Evolutionary conservation across 2,888 invertebrate genomes (phyloP), one percentile per base, ranked within the genome.

Genomic region (Deladenus siricidicola): DNA sequence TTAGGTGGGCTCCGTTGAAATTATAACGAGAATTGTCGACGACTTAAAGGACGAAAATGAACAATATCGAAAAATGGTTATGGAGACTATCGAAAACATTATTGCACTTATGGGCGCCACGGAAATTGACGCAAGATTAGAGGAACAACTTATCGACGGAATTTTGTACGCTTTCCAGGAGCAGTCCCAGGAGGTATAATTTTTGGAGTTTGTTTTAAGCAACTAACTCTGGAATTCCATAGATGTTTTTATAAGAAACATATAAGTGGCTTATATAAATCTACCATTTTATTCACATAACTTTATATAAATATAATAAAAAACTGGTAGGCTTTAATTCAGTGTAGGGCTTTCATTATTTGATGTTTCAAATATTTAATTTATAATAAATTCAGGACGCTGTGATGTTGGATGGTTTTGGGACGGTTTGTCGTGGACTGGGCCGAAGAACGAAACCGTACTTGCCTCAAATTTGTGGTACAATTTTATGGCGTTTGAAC

Each of bases 1-100:
- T 56, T 45, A 98, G 67, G 69, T 69, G 19, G 98, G 98, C n/a
- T 90, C 94, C 3, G 92, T 94, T 0, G 98, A 98, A 84, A 99
- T 99, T 66, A 91, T 99, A 63, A 92, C 73, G 80, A 85, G 96
- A 66, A 90, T 99, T 49, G 98, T 99, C 0, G 98, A 99, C 76
- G 98, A 99, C 82, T 83, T 99, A 60, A 99, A 99, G 82, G 98
- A 99, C 80, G 98, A 98, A 81, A 94, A 96, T 80, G 98, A 99
- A 81, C 93, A 94, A 79, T 99, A 98, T 81, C 85, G 98, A 64
- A 99, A 99, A 83, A 99, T 99, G 98, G 98, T 98, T 2, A 98
- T 99, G 93, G 98, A 99, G 81, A 96, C 94, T 0, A 96, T 98
- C 61, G 98, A 99, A 58, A 74, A 75, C 60, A 76, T 78, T 54